A percentile compares a stretch with the other conserved stretches of the same genome.
Evolutionary conservation across 2,797 vertebrate genomes (phyloP).

Genomic region (Poliocrania exsul): DNA sequence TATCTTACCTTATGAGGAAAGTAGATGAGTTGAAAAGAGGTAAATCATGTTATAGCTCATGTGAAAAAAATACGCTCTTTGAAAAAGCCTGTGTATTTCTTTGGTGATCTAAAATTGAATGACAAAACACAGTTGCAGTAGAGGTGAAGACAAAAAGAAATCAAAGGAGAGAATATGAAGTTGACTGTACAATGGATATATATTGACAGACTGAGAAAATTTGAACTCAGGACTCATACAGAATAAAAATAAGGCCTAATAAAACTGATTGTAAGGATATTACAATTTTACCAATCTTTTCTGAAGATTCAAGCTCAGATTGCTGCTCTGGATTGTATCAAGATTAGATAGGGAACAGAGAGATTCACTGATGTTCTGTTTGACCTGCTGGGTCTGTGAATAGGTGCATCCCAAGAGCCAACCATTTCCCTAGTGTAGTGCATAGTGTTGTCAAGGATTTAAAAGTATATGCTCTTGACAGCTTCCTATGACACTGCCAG

Average conservation of each 20-base stretch:
- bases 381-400: not conserved
- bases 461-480: not conserved
- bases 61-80: not conserved
- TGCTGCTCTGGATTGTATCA: not conserved
- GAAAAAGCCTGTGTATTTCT: not conserved
- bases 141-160: not conserved
- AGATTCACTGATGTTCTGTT: not conserved
- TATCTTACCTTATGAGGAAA: not conserved
- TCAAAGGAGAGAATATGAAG: not conserved
- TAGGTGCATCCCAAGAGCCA: not conserved
- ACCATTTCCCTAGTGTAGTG: fast-evolving
- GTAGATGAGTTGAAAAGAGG: not conserved
- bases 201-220: not conserved
- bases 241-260: not conserved
- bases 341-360: not conserved
- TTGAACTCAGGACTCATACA: not conserved
- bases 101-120: not conserved
- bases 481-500: not conserved
- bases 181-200: not conserved
- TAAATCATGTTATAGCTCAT: not conserved
- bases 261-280: not conserved
- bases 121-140: not conserved
- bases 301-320: not conserved
- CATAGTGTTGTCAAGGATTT: not conserved
- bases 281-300: not conserved